phyloP scores from a whole-genome alignment of 1,140 invertebrate species.

The Polypedilum pembai region DNA sequence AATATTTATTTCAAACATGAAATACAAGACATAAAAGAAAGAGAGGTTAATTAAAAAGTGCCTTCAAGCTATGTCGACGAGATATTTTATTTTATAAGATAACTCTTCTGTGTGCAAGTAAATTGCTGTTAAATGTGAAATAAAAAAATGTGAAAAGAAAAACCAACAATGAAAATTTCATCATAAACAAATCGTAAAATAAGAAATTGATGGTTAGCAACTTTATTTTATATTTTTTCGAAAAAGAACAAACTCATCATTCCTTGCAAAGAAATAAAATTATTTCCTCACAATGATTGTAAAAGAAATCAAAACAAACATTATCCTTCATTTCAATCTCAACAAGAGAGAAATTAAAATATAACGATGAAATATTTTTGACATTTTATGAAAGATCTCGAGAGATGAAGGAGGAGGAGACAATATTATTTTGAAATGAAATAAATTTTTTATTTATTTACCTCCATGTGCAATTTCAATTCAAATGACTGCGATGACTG shows the following conservation, averaged over 20 bases:
- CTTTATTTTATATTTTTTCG: too few species aligned
- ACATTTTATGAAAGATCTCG: slow-evolving; percentile 16
- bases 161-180: too few species aligned
- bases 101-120: too few species aligned
- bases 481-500: background rate
- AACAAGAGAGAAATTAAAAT: background rate
- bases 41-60: background rate
- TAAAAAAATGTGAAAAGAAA: too few species aligned
- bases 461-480: background rate
- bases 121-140: too few species aligned
- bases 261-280: too few species aligned
- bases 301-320: too few species aligned
- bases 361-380: slow-evolving; percentile 27
- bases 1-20: background rate
- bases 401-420: background rate
- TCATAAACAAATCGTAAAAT: too few species aligned
- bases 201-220: too few species aligned
- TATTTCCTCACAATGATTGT: too few species aligned
- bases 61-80: background rate
- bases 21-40: background rate
- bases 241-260: too few species aligned
- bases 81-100: background rate
- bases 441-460: slow-evolving; percentile 23
- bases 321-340: too few species aligned
- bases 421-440: background rate